Evolutionary conservation across 1,140 invertebrate genomes (phyloP).

Genomic region (Eupristina koningsbergeri): DNA sequence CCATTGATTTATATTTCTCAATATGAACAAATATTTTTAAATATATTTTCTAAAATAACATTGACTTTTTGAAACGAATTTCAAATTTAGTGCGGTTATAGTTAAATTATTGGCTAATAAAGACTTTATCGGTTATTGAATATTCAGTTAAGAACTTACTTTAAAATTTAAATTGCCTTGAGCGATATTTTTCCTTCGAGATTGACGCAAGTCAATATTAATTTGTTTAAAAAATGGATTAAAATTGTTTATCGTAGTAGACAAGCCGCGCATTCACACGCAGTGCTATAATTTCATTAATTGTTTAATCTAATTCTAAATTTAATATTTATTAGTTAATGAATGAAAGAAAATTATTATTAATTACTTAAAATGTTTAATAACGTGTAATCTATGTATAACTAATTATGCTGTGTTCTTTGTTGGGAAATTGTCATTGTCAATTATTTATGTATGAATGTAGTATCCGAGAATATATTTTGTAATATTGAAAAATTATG

Average conservation of each 20-base stretch:
- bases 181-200: neutral
- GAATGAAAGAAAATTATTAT: neutral
- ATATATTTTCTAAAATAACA: too few species aligned
- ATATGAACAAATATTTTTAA: too few species aligned
- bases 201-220: neutral
- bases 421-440: constrained; percentile 3
- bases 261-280: neutral
- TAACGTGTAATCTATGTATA: neutral
- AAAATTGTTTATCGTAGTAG: neutral
- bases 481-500: neutral
- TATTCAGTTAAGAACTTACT: too few species aligned
- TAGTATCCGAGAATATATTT: constrained; percentile 8
- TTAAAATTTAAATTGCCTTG: neutral
- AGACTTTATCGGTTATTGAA: too few species aligned
- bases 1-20: too few species aligned
- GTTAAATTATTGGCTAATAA: too few species aligned
- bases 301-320: neutral
- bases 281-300: neutral
- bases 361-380: neutral
- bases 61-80: too few species aligned
- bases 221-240: neutral
- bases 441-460: constrained; percentile 21
- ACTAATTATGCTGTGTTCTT: neutral
- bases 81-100: too few species aligned
- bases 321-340: neutral